A percentile compares a stretch with the other conserved stretches of the same genome.
phyloP scores from a whole-genome alignment of 2,888 invertebrate genomes.

The Rhimphoctona megacephalus region DNA sequence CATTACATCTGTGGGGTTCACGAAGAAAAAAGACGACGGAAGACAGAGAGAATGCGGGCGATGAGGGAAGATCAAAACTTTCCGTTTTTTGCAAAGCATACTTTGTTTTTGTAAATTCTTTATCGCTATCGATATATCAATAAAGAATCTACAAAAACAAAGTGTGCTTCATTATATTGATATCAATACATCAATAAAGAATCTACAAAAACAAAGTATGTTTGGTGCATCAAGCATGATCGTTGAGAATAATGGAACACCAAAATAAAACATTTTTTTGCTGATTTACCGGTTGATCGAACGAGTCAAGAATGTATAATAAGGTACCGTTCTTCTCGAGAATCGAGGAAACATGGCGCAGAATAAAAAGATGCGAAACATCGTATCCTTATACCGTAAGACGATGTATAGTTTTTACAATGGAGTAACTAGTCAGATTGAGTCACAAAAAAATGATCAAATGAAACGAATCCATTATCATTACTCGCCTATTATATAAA shows the following conservation, averaged over 20 bases:
- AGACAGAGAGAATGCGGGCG: not conserved
- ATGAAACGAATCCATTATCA: not conserved
- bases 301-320: not conserved
- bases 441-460: not conserved
- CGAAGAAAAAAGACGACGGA: not conserved
- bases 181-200: constrained; percentile 13
- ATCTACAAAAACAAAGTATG: not conserved
- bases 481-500: not conserved
- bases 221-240: constrained; percentile 10
- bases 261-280: constrained; percentile 51
- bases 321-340: constrained; percentile 61
- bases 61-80: not conserved
- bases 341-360: constrained; percentile 14
- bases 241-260: not conserved
- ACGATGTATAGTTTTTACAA: constrained; percentile 1
- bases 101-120: too few relatives aligned
- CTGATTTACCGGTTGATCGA: constrained; percentile 47
- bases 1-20: not conserved
- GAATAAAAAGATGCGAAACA: constrained; percentile 10
- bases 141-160: too few relatives aligned
- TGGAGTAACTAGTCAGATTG: not conserved
- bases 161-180: not conserved
- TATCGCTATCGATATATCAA: too few relatives aligned
- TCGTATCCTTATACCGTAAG: constrained; percentile 33
- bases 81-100: not conserved